These are phyloP conservation scores for Eupeodes luniger DNA, from an alignment of 2,888 invertebrate genomes.

Conservation along the genomic window DNA sequence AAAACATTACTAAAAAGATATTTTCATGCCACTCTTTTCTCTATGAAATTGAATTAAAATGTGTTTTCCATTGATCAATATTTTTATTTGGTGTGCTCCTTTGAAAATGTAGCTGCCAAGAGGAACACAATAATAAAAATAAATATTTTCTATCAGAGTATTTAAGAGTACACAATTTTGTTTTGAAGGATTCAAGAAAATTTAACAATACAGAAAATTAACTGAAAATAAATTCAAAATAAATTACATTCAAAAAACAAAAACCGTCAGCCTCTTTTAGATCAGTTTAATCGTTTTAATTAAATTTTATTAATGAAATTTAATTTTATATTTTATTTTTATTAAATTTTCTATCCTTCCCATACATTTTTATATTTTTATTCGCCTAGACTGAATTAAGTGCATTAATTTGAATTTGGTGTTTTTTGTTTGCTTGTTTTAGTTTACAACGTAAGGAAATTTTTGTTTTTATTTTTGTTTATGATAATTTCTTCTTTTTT, in stretches of 20 bases:
- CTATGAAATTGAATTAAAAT: no score
- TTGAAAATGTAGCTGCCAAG: no score
- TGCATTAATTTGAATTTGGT: conserved; percentile 66
- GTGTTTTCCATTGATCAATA: no score
- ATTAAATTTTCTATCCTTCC: conserved; percentile 35
- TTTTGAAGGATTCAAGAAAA: no score
- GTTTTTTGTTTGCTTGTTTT: conserved; percentile 47
- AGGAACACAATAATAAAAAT: no score
- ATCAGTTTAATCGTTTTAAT: background rate
- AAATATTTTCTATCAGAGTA: no score
- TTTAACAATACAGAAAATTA: no score
- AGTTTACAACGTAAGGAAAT: conserved; percentile 51
- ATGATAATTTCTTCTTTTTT: conserved; percentile 7
- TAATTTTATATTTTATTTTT: conserved; percentile 12
- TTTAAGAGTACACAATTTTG: no score
- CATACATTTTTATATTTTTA: conserved; percentile 3
- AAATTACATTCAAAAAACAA: background rate
- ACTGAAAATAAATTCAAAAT: background rate
- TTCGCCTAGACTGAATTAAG: conserved; percentile 59
- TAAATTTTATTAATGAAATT: background rate
- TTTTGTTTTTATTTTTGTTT: conserved; percentile 28
- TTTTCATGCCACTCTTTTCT: no score
- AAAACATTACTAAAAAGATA: no score
- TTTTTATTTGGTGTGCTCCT: no score
- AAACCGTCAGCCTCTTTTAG: background rate